Evolutionary conservation across 2,113 vertebrate genomes (phyloP).

Genomic region (Podiceps cristatus): DNA sequence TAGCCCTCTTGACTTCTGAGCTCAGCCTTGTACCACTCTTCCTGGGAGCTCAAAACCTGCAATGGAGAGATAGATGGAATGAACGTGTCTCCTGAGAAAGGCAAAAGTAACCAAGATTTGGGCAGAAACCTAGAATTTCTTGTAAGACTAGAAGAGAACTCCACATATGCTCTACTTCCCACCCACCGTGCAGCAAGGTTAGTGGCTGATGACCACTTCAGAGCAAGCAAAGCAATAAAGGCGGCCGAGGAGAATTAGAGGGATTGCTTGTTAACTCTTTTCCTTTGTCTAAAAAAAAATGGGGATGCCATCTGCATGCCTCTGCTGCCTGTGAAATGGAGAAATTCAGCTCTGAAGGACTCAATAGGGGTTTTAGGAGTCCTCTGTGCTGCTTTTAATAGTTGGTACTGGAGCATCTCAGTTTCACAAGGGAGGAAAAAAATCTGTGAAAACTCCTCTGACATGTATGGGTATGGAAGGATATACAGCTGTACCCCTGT

Average conservation of each 20-base stretch:
- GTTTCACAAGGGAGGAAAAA: background rate
- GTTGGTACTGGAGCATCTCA: conserved; percentile 3
- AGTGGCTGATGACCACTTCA: background rate
- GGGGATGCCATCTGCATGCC: background rate
- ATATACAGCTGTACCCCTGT: background rate
- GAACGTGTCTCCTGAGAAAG: background rate
- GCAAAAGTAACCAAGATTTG: background rate
- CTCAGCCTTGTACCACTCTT: conserved; percentile 94
- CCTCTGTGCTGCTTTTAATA: conserved; percentile 8
- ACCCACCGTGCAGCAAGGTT: background rate
- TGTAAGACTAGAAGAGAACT: background rate
- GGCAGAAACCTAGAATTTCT: background rate
- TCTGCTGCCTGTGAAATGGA: conserved; percentile 8
- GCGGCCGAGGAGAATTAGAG: background rate
- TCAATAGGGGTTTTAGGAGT: background rate
- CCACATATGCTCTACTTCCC: background rate
- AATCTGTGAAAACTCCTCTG: background rate
- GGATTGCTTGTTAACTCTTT: background rate
- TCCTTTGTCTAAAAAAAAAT: background rate
- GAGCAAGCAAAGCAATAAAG: background rate
- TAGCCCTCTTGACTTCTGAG: conserved; percentile 89
- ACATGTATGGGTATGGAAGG: background rate
- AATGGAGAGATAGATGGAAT: background rate
- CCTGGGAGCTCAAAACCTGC: conserved; percentile 88
- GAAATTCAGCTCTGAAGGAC: conserved; percentile 1